These are phyloP conservation scores for Hafferia zeledoni DNA, from an alignment of 2,797 vertebrate species.

Conservation along the genomic window DNA sequence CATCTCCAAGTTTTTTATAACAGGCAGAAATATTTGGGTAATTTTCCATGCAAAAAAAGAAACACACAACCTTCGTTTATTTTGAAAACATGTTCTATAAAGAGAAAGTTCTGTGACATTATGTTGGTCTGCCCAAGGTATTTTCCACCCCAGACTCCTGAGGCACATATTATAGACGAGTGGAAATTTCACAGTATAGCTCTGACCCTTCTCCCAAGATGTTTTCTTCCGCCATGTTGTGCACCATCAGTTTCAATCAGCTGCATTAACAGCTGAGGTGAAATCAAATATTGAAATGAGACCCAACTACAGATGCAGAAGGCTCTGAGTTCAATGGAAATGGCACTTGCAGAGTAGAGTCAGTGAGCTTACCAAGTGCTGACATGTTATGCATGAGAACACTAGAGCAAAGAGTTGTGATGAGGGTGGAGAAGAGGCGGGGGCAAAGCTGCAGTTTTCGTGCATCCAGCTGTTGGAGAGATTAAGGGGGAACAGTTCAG, in stretches of 20 bases:
- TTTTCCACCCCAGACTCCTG: background rate
- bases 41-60: background rate
- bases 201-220: conserved; percentile 18
- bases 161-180: background rate
- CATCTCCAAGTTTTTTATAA: background rate
- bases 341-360: background rate
- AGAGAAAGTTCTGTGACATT: background rate
- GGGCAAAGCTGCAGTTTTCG: background rate
- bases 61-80: background rate
- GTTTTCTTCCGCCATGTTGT: conserved; percentile 26
- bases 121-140: background rate
- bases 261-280: conserved; percentile 20
- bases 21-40: background rate
- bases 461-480: background rate
- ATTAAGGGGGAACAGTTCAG: background rate
- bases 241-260: conserved; percentile 39
- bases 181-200: background rate
- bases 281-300: conserved; percentile 53
- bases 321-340: background rate
- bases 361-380: background rate
- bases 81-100: background rate
- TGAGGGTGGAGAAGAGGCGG: background rate
- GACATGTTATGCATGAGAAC: background rate
- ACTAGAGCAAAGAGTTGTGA: background rate
- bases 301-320: background rate